These are phyloP conservation scores for Microtus ochrogaster DNA, from an alignment of 2,113 vertebrate genomes.

Conservation along the genomic window DNA sequence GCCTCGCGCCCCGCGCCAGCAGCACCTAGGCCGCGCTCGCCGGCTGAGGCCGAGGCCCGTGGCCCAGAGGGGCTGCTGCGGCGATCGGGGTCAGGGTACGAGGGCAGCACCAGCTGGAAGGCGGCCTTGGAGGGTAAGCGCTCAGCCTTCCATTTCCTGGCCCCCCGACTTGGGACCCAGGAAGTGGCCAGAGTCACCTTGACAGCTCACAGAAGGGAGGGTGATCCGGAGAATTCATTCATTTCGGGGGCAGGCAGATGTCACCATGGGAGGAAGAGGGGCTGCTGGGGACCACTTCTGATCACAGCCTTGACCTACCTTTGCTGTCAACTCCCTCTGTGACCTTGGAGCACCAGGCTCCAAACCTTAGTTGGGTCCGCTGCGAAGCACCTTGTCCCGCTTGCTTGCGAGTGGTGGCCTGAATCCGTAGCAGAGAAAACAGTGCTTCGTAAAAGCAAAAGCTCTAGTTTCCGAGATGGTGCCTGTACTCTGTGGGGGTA, in stretches of 20 bases:
- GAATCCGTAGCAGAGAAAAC: not conserved
- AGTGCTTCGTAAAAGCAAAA: not conserved
- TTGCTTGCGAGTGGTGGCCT: not conserved
- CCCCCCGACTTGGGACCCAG: not conserved
- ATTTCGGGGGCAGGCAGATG: not conserved
- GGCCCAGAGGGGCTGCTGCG: slow-evolving; percentile 73
- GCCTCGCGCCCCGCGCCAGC: slow-evolving; percentile 29
- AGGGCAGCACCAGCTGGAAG: slow-evolving; percentile 83
- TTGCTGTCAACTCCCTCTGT: not conserved
- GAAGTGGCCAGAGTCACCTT: slow-evolving; percentile 62
- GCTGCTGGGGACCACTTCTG: not conserved
- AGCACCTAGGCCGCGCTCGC: slow-evolving; percentile 59
- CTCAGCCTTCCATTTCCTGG: not conserved
- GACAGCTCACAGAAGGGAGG: not conserved
- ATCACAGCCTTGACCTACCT: not conserved
- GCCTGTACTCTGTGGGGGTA: rapidly evolving
- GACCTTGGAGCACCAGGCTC: slow-evolving; percentile 62
- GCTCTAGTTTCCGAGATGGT: not conserved
- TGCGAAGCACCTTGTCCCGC: not conserved
- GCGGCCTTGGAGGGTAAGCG: slow-evolving; percentile 82
- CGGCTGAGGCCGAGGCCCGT: slow-evolving; percentile 64
- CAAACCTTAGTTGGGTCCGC: not conserved
- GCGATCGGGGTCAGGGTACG: slow-evolving; percentile 78
- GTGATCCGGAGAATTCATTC: not conserved
- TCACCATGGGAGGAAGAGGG: not conserved